These are phyloP conservation scores for Macroglossus sobrinus DNA, from an alignment of 2,113 vertebrate species.

Conservation along the genomic window DNA sequence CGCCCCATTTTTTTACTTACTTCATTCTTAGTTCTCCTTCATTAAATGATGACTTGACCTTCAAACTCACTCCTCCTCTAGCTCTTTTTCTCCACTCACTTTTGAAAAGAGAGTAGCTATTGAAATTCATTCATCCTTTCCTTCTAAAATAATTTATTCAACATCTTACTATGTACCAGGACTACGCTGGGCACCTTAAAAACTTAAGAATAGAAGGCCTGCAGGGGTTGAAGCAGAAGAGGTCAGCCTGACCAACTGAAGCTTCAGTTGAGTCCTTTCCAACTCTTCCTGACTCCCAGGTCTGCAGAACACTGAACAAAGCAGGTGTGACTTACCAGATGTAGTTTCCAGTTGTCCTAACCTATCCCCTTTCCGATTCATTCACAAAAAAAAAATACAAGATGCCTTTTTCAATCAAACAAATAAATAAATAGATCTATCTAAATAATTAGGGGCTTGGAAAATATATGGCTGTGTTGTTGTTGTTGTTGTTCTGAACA, in stretches of 20 bases:
- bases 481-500: not conserved
- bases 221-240: not conserved
- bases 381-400: not conserved
- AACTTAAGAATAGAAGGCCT: not conserved
- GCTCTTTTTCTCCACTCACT: not conserved
- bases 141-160: conserved; percentile 31
- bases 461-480: not conserved
- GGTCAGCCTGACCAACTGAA: not conserved
- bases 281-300: not conserved
- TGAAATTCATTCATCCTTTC: not conserved
- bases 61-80: conserved; percentile 6
- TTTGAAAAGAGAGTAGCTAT: not conserved
- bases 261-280: not conserved
- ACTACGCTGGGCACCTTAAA: not conserved
- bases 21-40: conserved; percentile 18
- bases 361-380: not conserved
- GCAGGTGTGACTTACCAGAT: not conserved
- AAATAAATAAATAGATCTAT: not conserved
- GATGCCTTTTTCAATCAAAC: not conserved
- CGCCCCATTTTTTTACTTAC: not conserved
- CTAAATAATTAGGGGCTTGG: not conserved
- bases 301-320: not conserved
- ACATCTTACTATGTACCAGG: not conserved
- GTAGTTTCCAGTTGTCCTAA: not conserved
- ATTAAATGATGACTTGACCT: not conserved